Conservation (phyloP, 2,888 invertebrate genomes). For the Geotrupes spiniger region DNA sequence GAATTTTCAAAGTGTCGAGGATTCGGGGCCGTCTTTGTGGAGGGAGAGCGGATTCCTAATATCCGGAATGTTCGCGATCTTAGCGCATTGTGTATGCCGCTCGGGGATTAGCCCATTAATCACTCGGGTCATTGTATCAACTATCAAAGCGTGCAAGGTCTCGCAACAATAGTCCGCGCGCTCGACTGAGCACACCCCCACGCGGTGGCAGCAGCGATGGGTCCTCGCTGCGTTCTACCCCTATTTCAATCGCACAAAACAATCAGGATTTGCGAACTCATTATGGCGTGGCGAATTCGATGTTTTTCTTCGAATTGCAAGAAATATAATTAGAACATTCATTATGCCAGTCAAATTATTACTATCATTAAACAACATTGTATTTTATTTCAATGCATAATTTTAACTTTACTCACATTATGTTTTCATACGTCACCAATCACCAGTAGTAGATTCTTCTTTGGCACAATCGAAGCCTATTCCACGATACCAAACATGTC, state of each 20-base stretch:
- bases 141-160: conserved; percentile 53
- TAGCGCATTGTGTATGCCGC: conserved; percentile 52
- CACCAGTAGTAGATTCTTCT: no score
- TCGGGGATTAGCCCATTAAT: conserved; percentile 54
- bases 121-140: conserved; percentile 54
- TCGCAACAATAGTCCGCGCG: conserved; percentile 50
- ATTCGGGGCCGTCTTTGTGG: conserved; percentile 5
- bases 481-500: no score
- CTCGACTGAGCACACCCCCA: conserved; percentile 45
- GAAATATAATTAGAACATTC: no score
- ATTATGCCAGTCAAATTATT: no score
- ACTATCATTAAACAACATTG: no score
- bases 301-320: no score
- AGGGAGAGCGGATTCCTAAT: conserved; percentile 46
- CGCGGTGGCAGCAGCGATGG: conserved; percentile 21
- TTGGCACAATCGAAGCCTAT: no score
- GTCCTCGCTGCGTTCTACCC: conserved; percentile 26
- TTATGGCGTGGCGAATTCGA: neutral
- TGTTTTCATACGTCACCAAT: no score
- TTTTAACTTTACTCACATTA: no score
- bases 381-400: no score
- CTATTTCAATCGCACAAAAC: conserved; percentile 31
- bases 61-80: conserved; percentile 53
- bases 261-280: conserved; percentile 24
- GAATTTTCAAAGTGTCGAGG: conserved; percentile 2